Evolutionary conservation across 2,113 vertebrate species (phyloP), one percentile per base, ranked within the genome.

Genomic region (Misgurnus mizolepis): DNA sequence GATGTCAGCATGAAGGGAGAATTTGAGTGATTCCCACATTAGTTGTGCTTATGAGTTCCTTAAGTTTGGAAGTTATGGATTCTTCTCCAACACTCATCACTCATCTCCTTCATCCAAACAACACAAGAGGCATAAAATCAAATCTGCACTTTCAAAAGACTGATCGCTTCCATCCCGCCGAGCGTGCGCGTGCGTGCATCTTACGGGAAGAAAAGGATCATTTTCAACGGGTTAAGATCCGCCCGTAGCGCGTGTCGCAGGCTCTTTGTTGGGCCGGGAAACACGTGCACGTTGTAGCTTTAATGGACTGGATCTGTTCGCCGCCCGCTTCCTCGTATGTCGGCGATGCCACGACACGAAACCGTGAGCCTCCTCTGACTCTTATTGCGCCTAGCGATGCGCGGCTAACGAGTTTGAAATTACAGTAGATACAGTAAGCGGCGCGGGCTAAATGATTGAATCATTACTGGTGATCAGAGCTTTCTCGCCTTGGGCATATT

Each of bases 401-500:
- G 39, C 78, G n/a, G 70, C 64, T 83, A 85, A 85, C 43, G 73
- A 80, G 89, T 70, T 83, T 75, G 80, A 85, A 84, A 85, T 87
- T 84, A 88, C 87, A 87, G 81, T 80, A 79, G 81, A 84, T 84
- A 85, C 84, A 83, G 84, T 84, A 90, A 87, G 88, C 56, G 80
- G 88, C 45, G 87, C 86, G 88, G 90, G 90, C 90, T 89, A 80
- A 82, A 82, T 76, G 71, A 88, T 82, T 69, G 89, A 89, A 89
- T 93, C 91, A 93, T 94, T 91, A 92, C 89, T 91, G 90, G 87
- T 91, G 91, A 92, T 91, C 91, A 90, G 89, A 82, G 78, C 70
- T 81, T 84, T 84, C 87, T 86, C 83, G 91, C 92, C 92, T 91
- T 84, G 87, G 91, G 91, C 91, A 94, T 93, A 94, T 93, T 93